A percentile compares a stretch with the other conserved stretches of the same genome.
phyloP scores from a whole-genome alignment of 2,113 vertebrate species.

The Nesogale talazaci region DNA sequence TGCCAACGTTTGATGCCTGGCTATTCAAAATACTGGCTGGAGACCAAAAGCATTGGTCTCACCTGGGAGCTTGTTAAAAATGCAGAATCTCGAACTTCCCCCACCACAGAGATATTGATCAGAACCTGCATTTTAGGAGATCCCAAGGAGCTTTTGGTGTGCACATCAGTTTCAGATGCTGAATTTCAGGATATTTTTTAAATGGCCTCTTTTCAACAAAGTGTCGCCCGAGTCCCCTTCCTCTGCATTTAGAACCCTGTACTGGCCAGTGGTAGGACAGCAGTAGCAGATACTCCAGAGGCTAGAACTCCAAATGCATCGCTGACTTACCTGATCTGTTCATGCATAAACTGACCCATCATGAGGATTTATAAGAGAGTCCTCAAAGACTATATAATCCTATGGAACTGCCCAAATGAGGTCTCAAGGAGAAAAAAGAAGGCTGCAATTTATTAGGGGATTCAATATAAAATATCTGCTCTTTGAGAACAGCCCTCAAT shows the following conservation, averaged over 20 bases:
- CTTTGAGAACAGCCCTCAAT: background rate
- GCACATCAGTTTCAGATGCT: background rate
- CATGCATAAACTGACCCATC: conserved; percentile 29
- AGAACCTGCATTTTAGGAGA: conserved; percentile 26
- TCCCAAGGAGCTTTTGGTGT: background rate
- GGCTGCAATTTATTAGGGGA: background rate
- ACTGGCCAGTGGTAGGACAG: background rate
- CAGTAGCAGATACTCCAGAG: conserved; percentile 2
- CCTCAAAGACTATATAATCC: background rate
- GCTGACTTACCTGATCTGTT: conserved; percentile 32
- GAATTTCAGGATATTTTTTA: conserved; percentile 39
- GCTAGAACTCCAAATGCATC: conserved; percentile 43
- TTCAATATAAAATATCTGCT: background rate
- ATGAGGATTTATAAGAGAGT: conserved; percentile 18
- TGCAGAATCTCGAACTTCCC: background rate
- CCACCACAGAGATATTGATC: background rate
- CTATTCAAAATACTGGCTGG: background rate
- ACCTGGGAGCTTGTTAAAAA: conserved; percentile 18
- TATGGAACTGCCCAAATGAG: conserved; percentile 5
- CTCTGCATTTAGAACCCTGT: conserved; percentile 45
- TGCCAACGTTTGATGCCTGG: background rate
- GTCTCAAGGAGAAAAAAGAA: conserved; percentile 18
- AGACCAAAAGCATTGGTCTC: background rate
- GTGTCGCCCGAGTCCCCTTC: conserved; percentile 8
- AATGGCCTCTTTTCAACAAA: conserved; percentile 14